A percentile compares a stretch with the other conserved stretches of the same genome.
phyloP scores from a whole-genome alignment of 2,888 invertebrate genomes.

The Scaptomyza parva region DNA sequence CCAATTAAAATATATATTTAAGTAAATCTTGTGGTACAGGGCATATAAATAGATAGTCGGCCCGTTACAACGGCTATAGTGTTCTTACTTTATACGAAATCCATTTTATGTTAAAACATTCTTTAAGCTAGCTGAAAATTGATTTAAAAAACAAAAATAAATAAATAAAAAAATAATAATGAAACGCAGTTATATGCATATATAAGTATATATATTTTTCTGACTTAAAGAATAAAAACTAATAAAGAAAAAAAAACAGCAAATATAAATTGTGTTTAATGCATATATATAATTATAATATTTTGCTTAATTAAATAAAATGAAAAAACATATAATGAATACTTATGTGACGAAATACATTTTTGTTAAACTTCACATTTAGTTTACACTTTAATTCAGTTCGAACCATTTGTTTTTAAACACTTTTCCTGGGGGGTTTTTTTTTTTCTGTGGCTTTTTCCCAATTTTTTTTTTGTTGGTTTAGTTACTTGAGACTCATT shows the following conservation, averaged over 20 bases:
- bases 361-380: slow-evolving; percentile 6
- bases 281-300: slow-evolving; percentile 54
- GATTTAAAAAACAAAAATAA: slow-evolving; percentile 34
- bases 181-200: no score
- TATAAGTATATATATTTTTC: slow-evolving; percentile 62
- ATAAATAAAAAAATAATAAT: no score
- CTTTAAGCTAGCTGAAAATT: slow-evolving; percentile 53
- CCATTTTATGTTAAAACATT: slow-evolving; percentile 46
- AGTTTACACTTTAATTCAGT: slow-evolving; percentile 35
- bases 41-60: slow-evolving; percentile 52
- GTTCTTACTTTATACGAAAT: slow-evolving; percentile 49
- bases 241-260: slow-evolving; percentile 37
- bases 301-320: slow-evolving; percentile 65
- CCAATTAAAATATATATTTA: slow-evolving; percentile 2
- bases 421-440: background rate
- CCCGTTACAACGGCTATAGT: slow-evolving; percentile 39
- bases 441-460: slow-evolving; percentile 10
- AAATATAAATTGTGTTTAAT: slow-evolving; percentile 50
- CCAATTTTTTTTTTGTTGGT: slow-evolving; percentile 1
- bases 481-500: background rate
- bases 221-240: slow-evolving; percentile 60
- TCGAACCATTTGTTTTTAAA: slow-evolving; percentile 21
- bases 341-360: background rate
- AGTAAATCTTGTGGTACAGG: slow-evolving; percentile 28
- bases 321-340: background rate